Base-by-base conservation (phyloP, 1,140 invertebrate genomes). In the Glossosoma conforme region DNA sequence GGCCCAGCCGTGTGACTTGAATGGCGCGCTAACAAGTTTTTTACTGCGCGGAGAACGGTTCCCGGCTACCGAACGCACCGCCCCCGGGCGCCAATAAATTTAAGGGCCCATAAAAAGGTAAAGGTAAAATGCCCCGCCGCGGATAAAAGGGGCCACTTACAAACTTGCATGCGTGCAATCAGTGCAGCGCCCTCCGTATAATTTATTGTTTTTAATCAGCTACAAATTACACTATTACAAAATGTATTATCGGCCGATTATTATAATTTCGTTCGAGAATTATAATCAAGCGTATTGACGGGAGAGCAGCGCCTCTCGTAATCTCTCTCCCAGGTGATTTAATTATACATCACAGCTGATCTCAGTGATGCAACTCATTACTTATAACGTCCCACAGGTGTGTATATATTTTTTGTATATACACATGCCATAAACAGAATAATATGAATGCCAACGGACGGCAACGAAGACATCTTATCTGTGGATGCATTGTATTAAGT, bases 21-120 rank as follows among this genome's bases (percentile, higher is more conserved):
- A 13, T 14, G 5, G 6, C 8, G 33, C 45, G 45, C 45, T 47
- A 47, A 47, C 45, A 47, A 47, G 45, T 38, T 47, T 47, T 47
- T 47, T 50, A 35, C 42, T 45, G 19, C 32, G 13, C n/a, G 11
- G 18, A 25, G 11, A 19, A 6, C n/a, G 5, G 8, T 10, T 21
- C 4, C 9, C 40, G 21, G 55, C 55, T 57, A 57, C 55, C 46
- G 54, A 47, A 50, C 47, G 47, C 24, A 38, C 18, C 15, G 44
- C 54, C 55, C 46, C 40, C 24, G 50, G 55, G 50, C 41, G 32
- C 30, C 50, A 45, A 57, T 57, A 57, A 57, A 57, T 57, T 53
- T 52, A 47, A 57, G 55, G 55, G 55, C 46, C 55, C 46, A 57
- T 57, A 57, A 57, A 57, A 53, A 57, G 42, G 44, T 53, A 57